A percentile compares a stretch with the other conserved stretches of the same genome.
Evolutionary conservation across 2,797 vertebrate species (phyloP).

Genomic region (Myiotriccus ornatus): DNA sequence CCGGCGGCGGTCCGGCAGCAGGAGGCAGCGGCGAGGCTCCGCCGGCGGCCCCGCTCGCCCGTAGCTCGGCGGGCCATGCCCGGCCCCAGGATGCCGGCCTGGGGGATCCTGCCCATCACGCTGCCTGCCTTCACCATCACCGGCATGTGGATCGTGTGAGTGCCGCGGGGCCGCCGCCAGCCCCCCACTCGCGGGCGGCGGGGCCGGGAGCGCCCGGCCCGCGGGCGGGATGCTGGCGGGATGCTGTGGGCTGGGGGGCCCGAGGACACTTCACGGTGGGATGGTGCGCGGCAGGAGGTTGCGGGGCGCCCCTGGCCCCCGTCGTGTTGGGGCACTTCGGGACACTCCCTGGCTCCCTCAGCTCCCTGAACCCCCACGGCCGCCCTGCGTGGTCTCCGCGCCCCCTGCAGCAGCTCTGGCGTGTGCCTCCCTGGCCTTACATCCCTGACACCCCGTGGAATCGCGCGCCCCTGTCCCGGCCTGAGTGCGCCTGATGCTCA

Average conservation of each 20-base stretch:
- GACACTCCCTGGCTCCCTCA: not conserved
- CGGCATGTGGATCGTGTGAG: conserved; percentile 90
- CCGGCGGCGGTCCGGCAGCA: not conserved
- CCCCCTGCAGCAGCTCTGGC: not conserved
- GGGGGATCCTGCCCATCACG: conserved; percentile 82
- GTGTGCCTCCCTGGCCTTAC: rapidly evolving
- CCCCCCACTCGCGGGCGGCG: not conserved
- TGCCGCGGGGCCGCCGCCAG: conserved; percentile 3
- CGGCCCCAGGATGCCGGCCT: conserved; percentile 80
- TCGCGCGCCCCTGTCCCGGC: rapidly evolving
- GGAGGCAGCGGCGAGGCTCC: not conserved
- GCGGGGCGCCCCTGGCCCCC: rapidly evolving
- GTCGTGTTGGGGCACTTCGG: not conserved
- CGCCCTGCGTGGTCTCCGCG: not conserved
- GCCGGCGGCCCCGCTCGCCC: not conserved
- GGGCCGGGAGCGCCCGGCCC: not conserved
- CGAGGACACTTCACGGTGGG: not conserved
- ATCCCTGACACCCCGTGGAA: not conserved
- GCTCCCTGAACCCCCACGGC: not conserved
- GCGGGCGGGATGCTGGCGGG: not conserved
- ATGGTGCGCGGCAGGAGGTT: not conserved
- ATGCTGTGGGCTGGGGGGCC: not conserved
- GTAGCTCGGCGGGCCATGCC: conserved; percentile 9
- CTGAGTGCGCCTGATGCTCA: rapidly evolving
- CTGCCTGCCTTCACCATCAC: conserved; percentile 73